A percentile compares a stretch with the other conserved stretches of the same genome.
Conservation (phyloP, 1,140 invertebrate species). For the Sycophila sp. region DNA sequence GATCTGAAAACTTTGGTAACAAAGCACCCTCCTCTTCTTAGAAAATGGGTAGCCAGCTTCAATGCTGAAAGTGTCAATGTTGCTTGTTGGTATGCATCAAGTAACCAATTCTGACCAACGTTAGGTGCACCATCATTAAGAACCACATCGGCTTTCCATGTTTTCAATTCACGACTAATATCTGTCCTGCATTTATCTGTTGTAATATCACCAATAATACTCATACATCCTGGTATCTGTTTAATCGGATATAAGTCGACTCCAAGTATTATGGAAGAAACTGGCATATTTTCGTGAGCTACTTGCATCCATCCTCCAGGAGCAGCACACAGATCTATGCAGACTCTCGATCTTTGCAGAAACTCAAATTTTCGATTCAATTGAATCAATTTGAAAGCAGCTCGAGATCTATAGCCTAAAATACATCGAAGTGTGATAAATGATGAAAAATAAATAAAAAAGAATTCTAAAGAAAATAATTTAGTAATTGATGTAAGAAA, state of each 20-base stretch:
- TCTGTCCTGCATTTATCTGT: constrained; percentile 88
- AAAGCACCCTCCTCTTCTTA: constrained; percentile 96
- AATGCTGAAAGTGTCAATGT: constrained; percentile 90
- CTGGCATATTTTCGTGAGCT: constrained; percentile 97
- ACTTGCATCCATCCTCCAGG: constrained; percentile 99
- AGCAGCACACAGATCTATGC: constrained; percentile 98
- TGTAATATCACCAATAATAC: constrained; percentile 94
- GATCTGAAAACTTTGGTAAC: constrained; percentile 99
- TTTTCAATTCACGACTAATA: constrained; percentile 86
- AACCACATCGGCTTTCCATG: constrained; percentile 97
- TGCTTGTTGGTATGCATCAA: constrained; percentile 96
- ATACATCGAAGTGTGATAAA: constrained; percentile 15
- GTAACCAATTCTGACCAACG: constrained; percentile 96
- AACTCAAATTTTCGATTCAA: constrained; percentile 98
- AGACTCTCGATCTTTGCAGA: constrained; percentile 93
- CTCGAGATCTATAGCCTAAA: constrained; percentile 93
- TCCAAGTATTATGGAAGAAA: constrained; percentile 94
- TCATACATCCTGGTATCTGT: constrained; percentile 89
- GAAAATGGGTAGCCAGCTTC: constrained; percentile 92
- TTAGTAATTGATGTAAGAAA: neutral
- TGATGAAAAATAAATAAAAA: neutral
- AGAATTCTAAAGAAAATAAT: constrained; percentile 21
- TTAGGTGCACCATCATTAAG: constrained; percentile 99
- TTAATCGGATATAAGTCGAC: constrained; percentile 98
- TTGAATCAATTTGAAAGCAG: constrained; percentile 98